These are phyloP conservation scores for Homarus gammarus DNA, from an alignment of 2,888 invertebrate species.

Conservation along the genomic window DNA sequence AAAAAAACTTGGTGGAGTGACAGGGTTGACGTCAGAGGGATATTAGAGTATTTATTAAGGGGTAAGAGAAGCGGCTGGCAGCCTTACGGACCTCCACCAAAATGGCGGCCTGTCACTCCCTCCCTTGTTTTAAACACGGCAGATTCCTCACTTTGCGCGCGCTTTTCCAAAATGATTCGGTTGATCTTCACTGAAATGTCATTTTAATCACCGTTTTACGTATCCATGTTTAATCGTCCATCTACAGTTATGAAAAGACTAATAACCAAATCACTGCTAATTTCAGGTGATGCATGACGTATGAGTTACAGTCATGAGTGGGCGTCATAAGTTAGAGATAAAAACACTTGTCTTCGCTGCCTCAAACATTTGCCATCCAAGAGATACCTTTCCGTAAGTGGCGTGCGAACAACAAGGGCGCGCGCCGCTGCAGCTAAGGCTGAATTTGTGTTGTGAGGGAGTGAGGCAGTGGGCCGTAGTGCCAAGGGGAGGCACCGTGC, in stretches of 20 bases:
- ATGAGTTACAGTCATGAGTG: background rate
- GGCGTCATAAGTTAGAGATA: constrained; percentile 18
- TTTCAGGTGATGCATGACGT: too few relatives aligned
- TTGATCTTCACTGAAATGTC: background rate
- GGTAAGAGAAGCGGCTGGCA: background rate
- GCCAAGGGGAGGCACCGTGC: constrained; percentile 45
- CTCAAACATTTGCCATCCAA: constrained; percentile 49
- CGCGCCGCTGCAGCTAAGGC: background rate
- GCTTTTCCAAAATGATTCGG: constrained; percentile 41
- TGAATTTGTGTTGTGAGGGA: background rate
- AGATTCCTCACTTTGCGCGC: constrained; percentile 15
- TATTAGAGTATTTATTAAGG: constrained; percentile 44
- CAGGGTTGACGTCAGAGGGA: background rate
- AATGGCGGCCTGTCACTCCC: constrained; percentile 16
- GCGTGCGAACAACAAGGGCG: constrained; percentile 1
- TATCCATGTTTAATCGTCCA: background rate
- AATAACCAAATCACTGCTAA: too few relatives aligned
- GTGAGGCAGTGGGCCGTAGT: constrained; percentile 20
- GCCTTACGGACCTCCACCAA: constrained; percentile 1
- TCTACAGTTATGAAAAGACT: background rate
- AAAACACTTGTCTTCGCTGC: constrained; percentile 39
- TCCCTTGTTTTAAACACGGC: constrained; percentile 32
- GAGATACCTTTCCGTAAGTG: constrained; percentile 31
- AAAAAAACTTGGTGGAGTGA: background rate
- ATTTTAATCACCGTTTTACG: constrained; percentile 18